These are phyloP conservation scores for Gavia stellata DNA, from an alignment of 2,113 vertebrate species.

Conservation along the genomic window DNA sequence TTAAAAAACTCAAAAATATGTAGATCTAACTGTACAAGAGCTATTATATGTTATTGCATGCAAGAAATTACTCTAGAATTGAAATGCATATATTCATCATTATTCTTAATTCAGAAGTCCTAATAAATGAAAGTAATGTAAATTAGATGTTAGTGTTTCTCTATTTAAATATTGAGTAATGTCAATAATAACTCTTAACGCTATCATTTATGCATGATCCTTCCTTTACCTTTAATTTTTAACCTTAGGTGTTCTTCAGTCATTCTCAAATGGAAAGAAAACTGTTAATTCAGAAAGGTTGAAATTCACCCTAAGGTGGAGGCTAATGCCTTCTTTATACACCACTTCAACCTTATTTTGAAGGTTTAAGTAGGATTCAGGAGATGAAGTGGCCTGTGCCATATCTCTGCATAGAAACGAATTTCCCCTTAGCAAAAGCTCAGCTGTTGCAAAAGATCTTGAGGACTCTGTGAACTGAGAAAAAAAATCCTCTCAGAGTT, in stretches of 20 bases:
- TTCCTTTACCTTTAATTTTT: neutral
- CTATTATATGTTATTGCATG: neutral
- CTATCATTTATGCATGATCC: neutral
- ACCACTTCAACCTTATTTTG: conserved; percentile 8
- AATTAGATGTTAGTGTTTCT: neutral
- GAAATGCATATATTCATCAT: neutral
- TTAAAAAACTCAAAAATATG: neutral
- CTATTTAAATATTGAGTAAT: neutral
- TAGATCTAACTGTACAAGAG: neutral
- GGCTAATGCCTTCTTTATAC: neutral
- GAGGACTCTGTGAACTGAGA: neutral
- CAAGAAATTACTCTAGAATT: neutral
- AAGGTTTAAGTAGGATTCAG: neutral
- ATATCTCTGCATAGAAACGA: neutral
- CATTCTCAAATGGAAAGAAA: neutral
- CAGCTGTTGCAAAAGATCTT: neutral
- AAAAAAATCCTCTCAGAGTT: neutral
- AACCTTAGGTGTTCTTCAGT: neutral
- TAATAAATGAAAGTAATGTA: neutral
- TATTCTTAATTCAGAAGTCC: neutral
- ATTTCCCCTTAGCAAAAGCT: neutral
- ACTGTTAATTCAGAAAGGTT: neutral
- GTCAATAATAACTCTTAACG: neutral
- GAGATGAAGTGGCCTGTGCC: neutral
- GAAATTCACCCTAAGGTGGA: neutral